Evolutionary conservation across 2,888 invertebrate genomes (phyloP), one percentile per base, ranked within the genome.

Genomic region (Idaea dimidiata): DNA sequence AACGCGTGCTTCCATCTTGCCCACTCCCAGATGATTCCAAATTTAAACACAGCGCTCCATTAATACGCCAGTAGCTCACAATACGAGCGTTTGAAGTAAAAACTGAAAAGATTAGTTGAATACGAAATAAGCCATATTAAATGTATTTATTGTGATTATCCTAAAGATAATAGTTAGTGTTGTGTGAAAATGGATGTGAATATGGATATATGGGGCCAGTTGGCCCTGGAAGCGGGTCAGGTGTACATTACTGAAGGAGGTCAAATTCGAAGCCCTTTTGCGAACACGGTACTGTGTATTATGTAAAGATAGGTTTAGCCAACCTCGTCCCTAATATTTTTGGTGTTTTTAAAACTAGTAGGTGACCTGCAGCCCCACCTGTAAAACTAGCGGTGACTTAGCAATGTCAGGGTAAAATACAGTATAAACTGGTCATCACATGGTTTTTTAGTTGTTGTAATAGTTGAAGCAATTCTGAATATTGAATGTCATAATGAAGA

Each of bases 151-250:
- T 66, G 80, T 84, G 81, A 69, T 66, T 72, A 67, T 43, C 17
- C 17, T 18, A 71, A 72, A 70, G 67, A 66, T 58, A 62, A 65
- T 67, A 70, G 58, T 65, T 59, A 58, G 65, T 67, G 66, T 43
- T 43, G 18, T 31, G 16, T 69, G 62, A 83, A 66, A 63, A 95
- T 95, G 95, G 95, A 95, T 94, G 91, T 95, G 72, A 93, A 94
- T 59, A 94, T 95, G 62, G 96, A 97, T 93, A 96, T 97, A 79
- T 97, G 97, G 97, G 97, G 97, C 59, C 97, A 97, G 87, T 92
- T 97, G 78, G 97, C 97, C 66, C 93, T 97, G 65, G 97, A 97
- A 88, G 96, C 97, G 62, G 96, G 96, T 75, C 97, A 97, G 89
- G 96, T 97, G 70, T 97, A 97, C 88, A 93, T 97, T 72, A 95